Base-by-base conservation (phyloP, 2,888 invertebrate genomes). In the Lathronympha strigana region DNA sequence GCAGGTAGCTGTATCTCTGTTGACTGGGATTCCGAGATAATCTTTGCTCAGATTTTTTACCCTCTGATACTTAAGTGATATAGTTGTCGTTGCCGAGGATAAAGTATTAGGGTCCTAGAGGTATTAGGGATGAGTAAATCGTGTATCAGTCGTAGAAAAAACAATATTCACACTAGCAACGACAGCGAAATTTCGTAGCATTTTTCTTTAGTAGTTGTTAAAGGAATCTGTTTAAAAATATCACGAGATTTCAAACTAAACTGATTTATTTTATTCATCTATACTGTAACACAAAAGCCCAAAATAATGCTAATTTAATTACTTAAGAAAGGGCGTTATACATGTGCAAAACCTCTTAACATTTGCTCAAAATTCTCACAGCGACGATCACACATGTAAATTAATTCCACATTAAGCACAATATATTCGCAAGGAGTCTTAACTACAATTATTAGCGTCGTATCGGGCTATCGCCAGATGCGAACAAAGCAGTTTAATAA, bases 1-100 rank as follows among this genome's bases (percentile, higher is more conserved):
- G 73, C 83, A 81, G 84, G 82, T 85, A 83, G 78, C 62, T 73
- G 78, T 80, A 81, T 82, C 74, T 77, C 72, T 76, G 73, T 73
- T 76, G 79, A 82, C 79, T 77, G 73, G 71, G 75, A 76, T 78
- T 78, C 75, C 76, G 77, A 76, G 79, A 80, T 83, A 77, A 84
- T 81, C 80, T 78, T 74, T 75, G 72, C 72, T 74, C 71, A 67
- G 69, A 66, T 70, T 61, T 69, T 69, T 72, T 72, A 49, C 33
- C 40, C 40, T 17, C 38, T 50, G 40, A 50, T 50, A 50, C 31
- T 57, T 50, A 63, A 55, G 17, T 38, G 36, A 64, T 36, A 58
- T 51, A 53, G 58, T 53, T 64, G 51, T 60, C 51, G 36, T 45
- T 60, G 4, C 45, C 28, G 13, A 25, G 45, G 36, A 25, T 60